Conservation (phyloP, 2,888 invertebrate species). For the Eupithecia subfuscata region DNA sequence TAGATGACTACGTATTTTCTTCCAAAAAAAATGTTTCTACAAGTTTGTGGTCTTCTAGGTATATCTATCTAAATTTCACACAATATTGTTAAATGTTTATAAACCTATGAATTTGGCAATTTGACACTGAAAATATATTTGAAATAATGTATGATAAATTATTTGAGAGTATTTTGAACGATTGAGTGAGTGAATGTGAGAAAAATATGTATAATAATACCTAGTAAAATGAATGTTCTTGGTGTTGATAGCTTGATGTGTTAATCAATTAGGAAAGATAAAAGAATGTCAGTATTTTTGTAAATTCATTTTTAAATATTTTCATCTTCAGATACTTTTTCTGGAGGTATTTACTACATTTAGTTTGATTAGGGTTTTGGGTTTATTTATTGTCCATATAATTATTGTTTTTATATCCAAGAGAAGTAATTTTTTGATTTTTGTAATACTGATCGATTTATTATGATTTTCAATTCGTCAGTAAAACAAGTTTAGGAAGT, state of each 20-base stretch:
- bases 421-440: neutral
- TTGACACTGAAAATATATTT: conserved; percentile 77
- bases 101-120: conserved; percentile 14
- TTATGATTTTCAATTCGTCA: neutral
- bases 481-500: neutral
- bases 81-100: conserved; percentile 16
- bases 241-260: neutral
- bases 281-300: too few species aligned
- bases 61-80: conserved; percentile 21
- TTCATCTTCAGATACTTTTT: neutral
- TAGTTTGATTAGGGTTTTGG: neutral
- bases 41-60: conserved; percentile 21
- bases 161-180: conserved; percentile 2
- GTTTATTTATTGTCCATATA: neutral
- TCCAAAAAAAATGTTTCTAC: conserved; percentile 21
- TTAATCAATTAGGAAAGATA: neutral
- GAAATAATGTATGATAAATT: neutral
- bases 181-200: conserved; percentile 6
- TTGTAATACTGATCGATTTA: neutral
- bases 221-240: neutral
- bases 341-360: neutral
- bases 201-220: neutral
- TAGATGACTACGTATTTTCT: conserved; percentile 2
- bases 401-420: neutral
- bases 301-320: too few species aligned